Evolutionary conservation across 2,888 invertebrate genomes (phyloP), one percentile per base, ranked within the genome.

Genomic region (Digitonthophagus gazella): DNA sequence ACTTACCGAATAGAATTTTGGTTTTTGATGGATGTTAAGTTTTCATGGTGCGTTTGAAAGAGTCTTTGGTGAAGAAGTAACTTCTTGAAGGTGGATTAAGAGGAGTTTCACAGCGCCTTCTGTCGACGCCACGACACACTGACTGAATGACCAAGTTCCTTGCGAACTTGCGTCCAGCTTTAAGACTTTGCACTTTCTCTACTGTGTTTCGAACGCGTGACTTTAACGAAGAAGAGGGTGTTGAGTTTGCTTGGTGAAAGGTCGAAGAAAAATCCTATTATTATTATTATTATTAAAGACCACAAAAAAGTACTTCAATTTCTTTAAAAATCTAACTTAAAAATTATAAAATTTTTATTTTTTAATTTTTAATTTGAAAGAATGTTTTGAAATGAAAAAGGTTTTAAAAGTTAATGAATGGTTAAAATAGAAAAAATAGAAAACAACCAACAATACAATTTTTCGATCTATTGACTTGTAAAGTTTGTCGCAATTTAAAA

Each of bases 121-220:
- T 75, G 74, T 58, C 76, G 76, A 74, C 76, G 76, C 73, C 76
- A 72, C 80, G 81, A 80, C 81, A 80, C 80, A 81, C 80, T 81
- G 80, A 81, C 81, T 80, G 80, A 81, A 75, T 80, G 78, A 80
- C 75, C 65, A 61, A 18, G 57, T 57, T 19, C 61, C 18, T 8
- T n/a, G 61, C 19, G 19, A 61, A 61, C 61, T 19, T 61, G 61
- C 19, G n/a, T 15, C 18, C 18, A 16, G n/a, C 20, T 20, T 61
- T 61, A 18, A n/a, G 20, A n/a, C 19, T 20, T 19, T 72, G 69
- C 72, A 74, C 72, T 74, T 73, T 74, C 73, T 73, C 74, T 71
- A 64, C 69, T 65, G 67, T 44, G 28, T 44, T 44, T 44, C 28
- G 28, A 44, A 44, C 28, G 28, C 28, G 28, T 44, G 28, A 44